These are phyloP conservation scores for honey bee (Apis mellifera) DNA, from an alignment of 1,140 invertebrate species.

Conservation along the genomic window DNA sequence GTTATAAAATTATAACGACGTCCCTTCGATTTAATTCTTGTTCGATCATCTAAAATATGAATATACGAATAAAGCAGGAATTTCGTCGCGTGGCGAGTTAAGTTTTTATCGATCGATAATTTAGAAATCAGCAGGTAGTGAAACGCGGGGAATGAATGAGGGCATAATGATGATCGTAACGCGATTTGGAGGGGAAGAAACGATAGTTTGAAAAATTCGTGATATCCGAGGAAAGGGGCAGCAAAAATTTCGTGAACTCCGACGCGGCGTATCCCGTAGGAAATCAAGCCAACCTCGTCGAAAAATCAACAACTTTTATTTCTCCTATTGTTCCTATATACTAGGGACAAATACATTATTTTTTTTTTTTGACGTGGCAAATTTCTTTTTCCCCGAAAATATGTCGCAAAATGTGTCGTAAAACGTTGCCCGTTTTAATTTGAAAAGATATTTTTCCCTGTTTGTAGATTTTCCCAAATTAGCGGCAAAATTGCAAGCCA, in stretches of 20 bases:
- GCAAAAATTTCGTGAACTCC: conserved; percentile 4
- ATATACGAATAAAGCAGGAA: too few relatives aligned
- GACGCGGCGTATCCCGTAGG: conserved; percentile 36
- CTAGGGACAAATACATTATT: neutral
- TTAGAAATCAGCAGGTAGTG: neutral
- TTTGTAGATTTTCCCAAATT: conserved; percentile 12
- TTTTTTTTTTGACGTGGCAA: neutral
- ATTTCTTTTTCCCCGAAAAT: neutral
- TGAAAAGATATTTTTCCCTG: neutral
- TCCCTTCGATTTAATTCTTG: too few relatives aligned
- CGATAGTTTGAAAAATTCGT: conserved; percentile 10
- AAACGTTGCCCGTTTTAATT: neutral
- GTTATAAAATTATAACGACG: too few relatives aligned
- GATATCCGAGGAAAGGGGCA: neutral
- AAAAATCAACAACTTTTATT: conserved; percentile 33
- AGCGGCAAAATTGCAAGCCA: neutral
- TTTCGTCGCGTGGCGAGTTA: too few relatives aligned
- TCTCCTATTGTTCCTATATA: neutral
- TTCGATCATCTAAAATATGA: too few relatives aligned
- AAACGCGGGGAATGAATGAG: neutral
- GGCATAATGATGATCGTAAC: neutral
- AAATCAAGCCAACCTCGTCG: conserved; percentile 36
- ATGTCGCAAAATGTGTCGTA: neutral
- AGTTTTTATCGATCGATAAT: neutral
- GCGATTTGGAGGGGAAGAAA: neutral